Evolutionary conservation across 92 coral and sea anemone species (phyloP).

Genomic region (Siderastrea radians): DNA sequence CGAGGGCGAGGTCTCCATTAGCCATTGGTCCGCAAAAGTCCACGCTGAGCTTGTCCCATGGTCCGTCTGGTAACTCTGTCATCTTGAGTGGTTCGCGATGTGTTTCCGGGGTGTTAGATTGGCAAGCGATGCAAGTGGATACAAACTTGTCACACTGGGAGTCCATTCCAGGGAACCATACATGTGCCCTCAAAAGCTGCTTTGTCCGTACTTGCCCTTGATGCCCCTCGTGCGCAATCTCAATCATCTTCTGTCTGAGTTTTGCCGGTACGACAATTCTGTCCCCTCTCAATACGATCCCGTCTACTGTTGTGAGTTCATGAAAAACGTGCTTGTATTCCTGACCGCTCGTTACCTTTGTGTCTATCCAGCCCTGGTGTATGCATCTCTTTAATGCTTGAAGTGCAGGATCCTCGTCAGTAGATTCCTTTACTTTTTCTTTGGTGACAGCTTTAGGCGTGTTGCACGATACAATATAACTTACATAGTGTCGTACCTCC

Average conservation of each 20-base stretch:
- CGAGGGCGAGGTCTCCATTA: constrained; percentile 40
- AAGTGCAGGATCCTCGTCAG: not conserved
- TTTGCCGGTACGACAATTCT: too few relatives aligned
- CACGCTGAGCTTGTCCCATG: constrained; percentile 31
- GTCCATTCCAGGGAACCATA: constrained; percentile 50
- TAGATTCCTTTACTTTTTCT: constrained; percentile 16
- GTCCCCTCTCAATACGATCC: too few relatives aligned
- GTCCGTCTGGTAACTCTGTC: constrained; percentile 17
- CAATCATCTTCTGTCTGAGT: constrained; percentile 26
- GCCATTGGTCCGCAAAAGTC: constrained; percentile 13
- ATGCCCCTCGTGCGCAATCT: constrained; percentile 18
- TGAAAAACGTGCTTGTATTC: too few relatives aligned
- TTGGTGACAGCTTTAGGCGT: constrained; percentile 25
- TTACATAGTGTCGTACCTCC: not conserved
- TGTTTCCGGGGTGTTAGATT: constrained; percentile 24
- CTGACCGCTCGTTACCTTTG: not conserved
- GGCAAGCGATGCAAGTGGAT: constrained; percentile 22
- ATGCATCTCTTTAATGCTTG: not conserved
- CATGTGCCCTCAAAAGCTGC: constrained; percentile 14
- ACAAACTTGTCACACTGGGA: constrained; percentile 32
- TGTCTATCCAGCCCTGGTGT: constrained; percentile 11
- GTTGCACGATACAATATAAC: not conserved
- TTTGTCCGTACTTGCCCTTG: not conserved
- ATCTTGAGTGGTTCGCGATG: constrained; percentile 18
- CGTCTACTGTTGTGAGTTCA: too few relatives aligned